phyloP scores from a whole-genome alignment of 2,888 invertebrate species.

The Dryocosmus kuriphilus region DNA sequence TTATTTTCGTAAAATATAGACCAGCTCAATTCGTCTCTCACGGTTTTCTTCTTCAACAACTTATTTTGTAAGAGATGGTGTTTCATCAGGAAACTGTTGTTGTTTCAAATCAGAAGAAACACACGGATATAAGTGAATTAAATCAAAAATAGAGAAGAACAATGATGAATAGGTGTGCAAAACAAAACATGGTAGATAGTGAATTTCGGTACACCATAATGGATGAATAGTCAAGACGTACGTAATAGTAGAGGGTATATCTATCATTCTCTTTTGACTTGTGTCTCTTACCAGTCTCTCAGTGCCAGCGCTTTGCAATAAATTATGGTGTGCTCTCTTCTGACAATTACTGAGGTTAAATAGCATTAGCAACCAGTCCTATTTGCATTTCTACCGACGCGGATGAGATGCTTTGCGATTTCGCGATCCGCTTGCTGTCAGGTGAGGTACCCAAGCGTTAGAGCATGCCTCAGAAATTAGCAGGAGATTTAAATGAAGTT shows the following conservation, averaged over 20 bases:
- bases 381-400: slow-evolving; percentile 57
- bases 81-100: too few species aligned
- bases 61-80: too few species aligned
- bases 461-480: slow-evolving; percentile 56
- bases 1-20: background rate
- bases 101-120: too few species aligned
- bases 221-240: slow-evolving; percentile 4
- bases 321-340: slow-evolving; percentile 51
- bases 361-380: slow-evolving; percentile 56
- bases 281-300: slow-evolving; percentile 6
- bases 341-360: slow-evolving; percentile 61
- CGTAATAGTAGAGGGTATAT: slow-evolving; percentile 20
- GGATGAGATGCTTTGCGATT: slow-evolving; percentile 12
- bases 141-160: too few species aligned
- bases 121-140: too few species aligned
- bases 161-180: too few species aligned
- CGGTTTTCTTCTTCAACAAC: background rate
- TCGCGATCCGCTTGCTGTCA: slow-evolving; percentile 45
- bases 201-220: background rate
- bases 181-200: background rate
- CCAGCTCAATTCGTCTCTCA: background rate
- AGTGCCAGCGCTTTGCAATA: slow-evolving; percentile 47
- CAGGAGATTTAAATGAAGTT: slow-evolving; percentile 43
- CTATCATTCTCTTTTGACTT: slow-evolving; percentile 13
- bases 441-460: slow-evolving; percentile 51